A percentile compares a stretch with the other conserved stretches of the same genome.
These are phyloP conservation scores for Myiagra hebetior DNA, from an alignment of 2,113 vertebrate species.

Conservation along the genomic window DNA sequence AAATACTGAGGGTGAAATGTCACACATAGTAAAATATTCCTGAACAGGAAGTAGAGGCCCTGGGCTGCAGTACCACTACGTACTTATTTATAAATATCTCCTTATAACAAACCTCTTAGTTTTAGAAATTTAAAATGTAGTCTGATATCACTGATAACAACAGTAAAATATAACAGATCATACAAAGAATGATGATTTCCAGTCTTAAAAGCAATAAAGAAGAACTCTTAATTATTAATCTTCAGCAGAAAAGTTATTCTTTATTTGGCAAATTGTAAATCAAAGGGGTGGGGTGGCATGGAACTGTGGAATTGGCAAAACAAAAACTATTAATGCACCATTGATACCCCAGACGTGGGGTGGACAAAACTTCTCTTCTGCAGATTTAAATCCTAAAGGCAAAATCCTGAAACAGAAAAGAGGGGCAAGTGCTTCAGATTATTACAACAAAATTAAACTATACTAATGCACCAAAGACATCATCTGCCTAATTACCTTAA, in stretches of 20 bases:
- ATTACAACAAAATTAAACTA: background rate
- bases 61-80: background rate
- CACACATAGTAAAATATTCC: background rate
- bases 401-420: background rate
- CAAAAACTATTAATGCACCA: background rate
- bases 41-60: background rate
- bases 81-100: background rate
- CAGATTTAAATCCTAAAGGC: background rate
- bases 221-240: background rate
- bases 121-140: background rate
- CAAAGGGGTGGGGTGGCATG: background rate
- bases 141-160: background rate
- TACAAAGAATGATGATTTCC: background rate
- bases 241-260: background rate
- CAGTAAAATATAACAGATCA: background rate
- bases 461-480: background rate
- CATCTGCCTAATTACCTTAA: background rate
- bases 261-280: background rate
- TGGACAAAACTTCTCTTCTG: background rate
- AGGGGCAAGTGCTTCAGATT: background rate
- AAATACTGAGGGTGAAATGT: background rate
- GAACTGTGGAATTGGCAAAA: background rate
- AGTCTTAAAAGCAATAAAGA: background rate
- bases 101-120: background rate
- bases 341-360: accelerated